Conservation (phyloP, 2,113 vertebrate genomes). For the Rhombomys opimus region DNA sequence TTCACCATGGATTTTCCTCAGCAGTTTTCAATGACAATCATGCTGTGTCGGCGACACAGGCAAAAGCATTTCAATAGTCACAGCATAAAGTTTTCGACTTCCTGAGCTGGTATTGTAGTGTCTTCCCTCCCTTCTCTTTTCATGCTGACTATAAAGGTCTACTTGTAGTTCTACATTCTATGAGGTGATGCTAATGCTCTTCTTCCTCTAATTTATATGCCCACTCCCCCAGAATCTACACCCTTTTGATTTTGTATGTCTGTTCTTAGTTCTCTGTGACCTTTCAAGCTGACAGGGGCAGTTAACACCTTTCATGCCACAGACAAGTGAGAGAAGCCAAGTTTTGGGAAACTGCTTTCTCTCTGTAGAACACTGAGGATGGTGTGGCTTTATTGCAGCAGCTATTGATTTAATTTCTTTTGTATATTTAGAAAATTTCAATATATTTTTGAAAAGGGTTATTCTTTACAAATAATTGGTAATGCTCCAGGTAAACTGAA, state of each 20-base stretch:
- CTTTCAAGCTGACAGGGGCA: not conserved
- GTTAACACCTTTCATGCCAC: not conserved
- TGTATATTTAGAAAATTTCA: not conserved
- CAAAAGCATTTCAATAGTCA: slow-evolving; percentile 18
- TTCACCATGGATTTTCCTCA: not conserved
- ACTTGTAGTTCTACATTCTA: not conserved
- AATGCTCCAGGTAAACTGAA: not conserved
- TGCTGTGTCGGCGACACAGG: not conserved
- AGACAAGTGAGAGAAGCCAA: not conserved
- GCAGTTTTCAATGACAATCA: not conserved
- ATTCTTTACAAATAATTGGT: not conserved
- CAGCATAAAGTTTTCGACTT: not conserved
- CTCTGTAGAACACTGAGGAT: not conserved
- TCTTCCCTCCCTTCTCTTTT: not conserved
- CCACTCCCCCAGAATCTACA: not conserved
- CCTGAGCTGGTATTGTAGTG: not conserved
- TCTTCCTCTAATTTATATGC: not conserved
- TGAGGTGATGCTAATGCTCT: not conserved
- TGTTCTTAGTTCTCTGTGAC: not conserved
- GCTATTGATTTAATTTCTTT: not conserved
- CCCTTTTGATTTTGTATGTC: not conserved
- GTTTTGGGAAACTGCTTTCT: slow-evolving; percentile 20
- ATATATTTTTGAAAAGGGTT: not conserved
- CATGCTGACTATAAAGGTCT: not conserved
- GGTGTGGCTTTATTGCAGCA: not conserved